A percentile compares a stretch with the other conserved stretches of the same genome.
phyloP scores from a whole-genome alignment of 1,140 invertebrate species.

The Kradibia gibbosae region DNA sequence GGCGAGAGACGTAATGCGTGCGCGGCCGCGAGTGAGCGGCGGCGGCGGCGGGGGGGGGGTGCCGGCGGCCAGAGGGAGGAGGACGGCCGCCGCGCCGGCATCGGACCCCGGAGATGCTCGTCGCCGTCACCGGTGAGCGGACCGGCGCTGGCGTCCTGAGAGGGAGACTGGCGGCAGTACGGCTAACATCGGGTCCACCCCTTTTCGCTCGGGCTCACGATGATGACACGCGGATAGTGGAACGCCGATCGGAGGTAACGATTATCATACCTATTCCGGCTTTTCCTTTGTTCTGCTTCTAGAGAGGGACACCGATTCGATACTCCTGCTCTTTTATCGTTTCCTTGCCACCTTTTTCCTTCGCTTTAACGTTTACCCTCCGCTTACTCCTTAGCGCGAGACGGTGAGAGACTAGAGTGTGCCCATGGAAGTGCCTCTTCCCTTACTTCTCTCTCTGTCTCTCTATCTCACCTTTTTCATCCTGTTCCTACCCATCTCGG shows the following conservation, averaged over 20 bases:
- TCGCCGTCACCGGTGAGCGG: not conserved
- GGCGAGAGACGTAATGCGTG: too few species aligned
- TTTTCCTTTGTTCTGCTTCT: conserved; percentile 16
- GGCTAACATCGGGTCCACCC: not conserved
- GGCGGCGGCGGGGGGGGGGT: not conserved
- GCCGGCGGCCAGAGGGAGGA: not conserved
- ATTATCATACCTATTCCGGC: not conserved
- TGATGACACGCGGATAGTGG: not conserved
- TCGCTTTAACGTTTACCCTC: not conserved
- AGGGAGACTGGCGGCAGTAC: not conserved
- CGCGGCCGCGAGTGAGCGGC: not conserved
- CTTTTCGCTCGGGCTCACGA: too few species aligned
- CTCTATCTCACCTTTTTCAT: not conserved
- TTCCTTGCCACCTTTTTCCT: not conserved
- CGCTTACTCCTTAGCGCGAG: too few species aligned
- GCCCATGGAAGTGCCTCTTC: too few species aligned
- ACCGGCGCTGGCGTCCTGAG: not conserved
- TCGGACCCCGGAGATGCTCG: not conserved
- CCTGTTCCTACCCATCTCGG: not conserved
- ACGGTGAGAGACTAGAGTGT: too few species aligned
- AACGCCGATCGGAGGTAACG: conserved; percentile 13
- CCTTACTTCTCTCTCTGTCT: not conserved
- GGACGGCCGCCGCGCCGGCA: not conserved
- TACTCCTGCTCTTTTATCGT: conserved; percentile 7
- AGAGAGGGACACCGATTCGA: not conserved